A percentile compares a stretch with the other conserved stretches of the same genome.
These are phyloP conservation scores for Microchrysa polita DNA, from an alignment of 2,888 invertebrate genomes.

Conservation along the genomic window DNA sequence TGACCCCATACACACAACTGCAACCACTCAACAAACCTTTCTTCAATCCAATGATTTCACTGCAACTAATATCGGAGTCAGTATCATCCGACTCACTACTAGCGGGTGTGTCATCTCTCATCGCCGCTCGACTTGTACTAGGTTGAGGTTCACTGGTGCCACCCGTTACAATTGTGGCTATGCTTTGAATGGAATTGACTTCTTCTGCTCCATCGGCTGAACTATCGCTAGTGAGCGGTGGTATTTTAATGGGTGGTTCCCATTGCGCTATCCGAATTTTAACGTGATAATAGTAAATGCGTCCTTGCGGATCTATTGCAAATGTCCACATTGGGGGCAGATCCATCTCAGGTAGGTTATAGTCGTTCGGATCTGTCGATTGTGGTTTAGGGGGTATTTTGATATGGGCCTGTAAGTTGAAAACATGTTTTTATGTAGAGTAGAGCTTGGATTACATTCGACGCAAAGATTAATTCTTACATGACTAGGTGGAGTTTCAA, in stretches of 20 bases:
- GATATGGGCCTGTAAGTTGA: conserved; percentile 53
- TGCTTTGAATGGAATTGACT: neutral
- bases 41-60: conserved; percentile 42
- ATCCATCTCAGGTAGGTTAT: conserved; percentile 66
- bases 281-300: conserved; percentile 91
- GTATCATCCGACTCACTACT: conserved; percentile 48
- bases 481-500: conserved; percentile 60
- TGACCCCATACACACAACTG: neutral
- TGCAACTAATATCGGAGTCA: conserved; percentile 45
- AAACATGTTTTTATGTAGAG: neutral
- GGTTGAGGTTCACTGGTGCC: conserved; percentile 35
- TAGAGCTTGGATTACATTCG: neutral
- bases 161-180: neutral
- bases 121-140: conserved; percentile 41
- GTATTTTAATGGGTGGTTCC: conserved; percentile 70
- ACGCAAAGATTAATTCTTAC: conserved; percentile 48
- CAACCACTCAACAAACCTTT: conserved; percentile 36
- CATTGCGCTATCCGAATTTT: conserved; percentile 81
- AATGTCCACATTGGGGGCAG: conserved; percentile 90
- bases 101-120: conserved; percentile 41
- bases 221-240: conserved; percentile 62
- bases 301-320: conserved; percentile 81
- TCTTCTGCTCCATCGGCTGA: neutral
- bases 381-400: conserved; percentile 55
- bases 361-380: conserved; percentile 58